phyloP scores from a whole-genome alignment of 64 coral and sea anemone species.

The Montipora cactus region DNA sequence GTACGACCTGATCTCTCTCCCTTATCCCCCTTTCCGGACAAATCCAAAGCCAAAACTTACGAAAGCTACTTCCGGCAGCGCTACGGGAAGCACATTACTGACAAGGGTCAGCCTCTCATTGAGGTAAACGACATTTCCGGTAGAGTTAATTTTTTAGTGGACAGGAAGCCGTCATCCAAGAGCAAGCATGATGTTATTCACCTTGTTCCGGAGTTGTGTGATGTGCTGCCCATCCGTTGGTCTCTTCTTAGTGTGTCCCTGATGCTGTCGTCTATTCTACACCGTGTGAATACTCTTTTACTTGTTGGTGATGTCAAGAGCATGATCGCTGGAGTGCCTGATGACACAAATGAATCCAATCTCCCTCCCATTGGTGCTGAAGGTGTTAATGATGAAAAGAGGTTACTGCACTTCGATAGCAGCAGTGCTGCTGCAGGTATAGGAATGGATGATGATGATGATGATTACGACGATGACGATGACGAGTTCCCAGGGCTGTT shows the following conservation, averaged over 20 bases:
- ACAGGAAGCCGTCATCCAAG: slow-evolving; percentile 65
- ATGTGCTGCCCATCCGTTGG: slow-evolving; percentile 5
- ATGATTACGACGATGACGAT: background rate
- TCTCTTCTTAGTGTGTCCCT: slow-evolving; percentile 53
- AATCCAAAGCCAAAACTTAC: slow-evolving; percentile 74
- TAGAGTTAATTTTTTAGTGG: slow-evolving; percentile 72
- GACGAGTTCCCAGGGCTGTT: background rate
- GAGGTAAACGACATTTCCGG: slow-evolving; percentile 59
- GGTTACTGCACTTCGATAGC: background rate
- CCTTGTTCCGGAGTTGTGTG: slow-evolving; percentile 87
- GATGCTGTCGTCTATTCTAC: slow-evolving; percentile 80
- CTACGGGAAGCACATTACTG: slow-evolving; percentile 13
- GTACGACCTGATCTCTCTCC: slow-evolving; percentile 65
- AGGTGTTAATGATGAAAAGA: background rate
- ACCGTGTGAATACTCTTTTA: slow-evolving; percentile 81
- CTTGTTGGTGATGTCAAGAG: slow-evolving; percentile 69
- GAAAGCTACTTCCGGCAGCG: slow-evolving; percentile 56
- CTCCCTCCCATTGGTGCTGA: background rate
- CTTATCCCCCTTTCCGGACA: slow-evolving; percentile 70
- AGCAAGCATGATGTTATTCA: background rate
- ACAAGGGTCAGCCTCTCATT: slow-evolving; percentile 61
- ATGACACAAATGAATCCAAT: slow-evolving; percentile 1
- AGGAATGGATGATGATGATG: background rate
- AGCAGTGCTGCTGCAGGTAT: no score
- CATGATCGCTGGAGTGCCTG: slow-evolving; percentile 33